Conservation (phyloP, 1,140 invertebrate species). For the Asbolus verrucosus region DNA sequence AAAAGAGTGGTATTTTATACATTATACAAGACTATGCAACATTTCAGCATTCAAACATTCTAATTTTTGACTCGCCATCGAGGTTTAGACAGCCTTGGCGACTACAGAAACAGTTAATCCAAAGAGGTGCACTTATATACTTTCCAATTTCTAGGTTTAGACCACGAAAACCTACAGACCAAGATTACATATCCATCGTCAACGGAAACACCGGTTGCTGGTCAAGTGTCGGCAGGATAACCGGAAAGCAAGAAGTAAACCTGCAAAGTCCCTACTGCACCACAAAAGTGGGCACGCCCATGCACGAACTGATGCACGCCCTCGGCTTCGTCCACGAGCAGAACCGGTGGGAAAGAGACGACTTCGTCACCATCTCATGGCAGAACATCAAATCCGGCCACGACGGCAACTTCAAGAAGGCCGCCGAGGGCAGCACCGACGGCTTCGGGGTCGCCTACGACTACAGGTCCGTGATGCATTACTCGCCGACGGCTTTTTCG, state of each 20-base stretch:
- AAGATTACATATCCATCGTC: slow-evolving; percentile 77
- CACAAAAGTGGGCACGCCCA: slow-evolving; percentile 77
- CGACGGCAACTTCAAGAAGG: slow-evolving; percentile 78
- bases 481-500: slow-evolving; percentile 82
- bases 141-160: slow-evolving; percentile 55
- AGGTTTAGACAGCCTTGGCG: too few relatives aligned
- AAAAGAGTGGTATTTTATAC: too few relatives aligned
- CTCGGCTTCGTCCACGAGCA: slow-evolving; percentile 91
- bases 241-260: slow-evolving; percentile 79
- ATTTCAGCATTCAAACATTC: too few relatives aligned
- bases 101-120: too few relatives aligned
- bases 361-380: slow-evolving; percentile 78
- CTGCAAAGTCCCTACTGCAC: slow-evolving; percentile 71
- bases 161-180: slow-evolving; percentile 69
- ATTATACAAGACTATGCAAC: too few relatives aligned
- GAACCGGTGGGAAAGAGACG: slow-evolving; percentile 82
- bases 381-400: slow-evolving; percentile 77
- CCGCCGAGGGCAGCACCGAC: slow-evolving; percentile 67
- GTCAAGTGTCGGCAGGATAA: slow-evolving; percentile 81
- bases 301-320: slow-evolving; percentile 89
- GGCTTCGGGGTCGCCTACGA: slow-evolving; percentile 80
- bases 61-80: too few relatives aligned
- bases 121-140: too few relatives aligned
- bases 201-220: slow-evolving; percentile 81
- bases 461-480: slow-evolving; percentile 88